These are phyloP conservation scores for Oreochromis mossambicus DNA, from an alignment of 2,797 vertebrate species.

Conservation along the genomic window DNA sequence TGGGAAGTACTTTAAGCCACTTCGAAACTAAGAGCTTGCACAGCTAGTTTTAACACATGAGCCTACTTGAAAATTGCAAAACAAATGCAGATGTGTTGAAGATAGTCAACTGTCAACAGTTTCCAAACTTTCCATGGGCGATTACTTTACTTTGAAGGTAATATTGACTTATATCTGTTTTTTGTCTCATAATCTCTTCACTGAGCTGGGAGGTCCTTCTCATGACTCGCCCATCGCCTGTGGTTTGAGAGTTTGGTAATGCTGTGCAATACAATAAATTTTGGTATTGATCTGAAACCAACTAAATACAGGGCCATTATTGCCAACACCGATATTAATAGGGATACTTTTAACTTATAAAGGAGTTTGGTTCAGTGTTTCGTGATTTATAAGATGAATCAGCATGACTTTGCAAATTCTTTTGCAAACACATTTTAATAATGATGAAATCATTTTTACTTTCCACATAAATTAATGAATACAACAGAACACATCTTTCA, in stretches of 20 bases:
- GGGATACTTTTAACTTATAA: background rate
- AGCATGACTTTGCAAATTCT: background rate
- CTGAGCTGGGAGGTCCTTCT: slow-evolving; percentile 15
- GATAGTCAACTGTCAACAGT: background rate
- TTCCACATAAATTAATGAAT: background rate
- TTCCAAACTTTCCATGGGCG: background rate
- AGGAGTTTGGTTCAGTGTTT: background rate
- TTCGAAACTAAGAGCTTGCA: background rate
- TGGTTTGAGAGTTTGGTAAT: background rate
- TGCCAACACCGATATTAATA: background rate
- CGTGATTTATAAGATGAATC: background rate
- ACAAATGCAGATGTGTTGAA: background rate
- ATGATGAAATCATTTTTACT: background rate
- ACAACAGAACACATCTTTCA: background rate
- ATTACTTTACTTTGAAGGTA: slow-evolving; percentile 34
- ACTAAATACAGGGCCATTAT: background rate
- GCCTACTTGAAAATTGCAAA: background rate
- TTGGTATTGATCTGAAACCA: background rate
- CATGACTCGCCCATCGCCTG: background rate
- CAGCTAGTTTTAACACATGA: background rate
- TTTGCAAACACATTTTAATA: background rate
- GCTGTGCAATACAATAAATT: background rate
- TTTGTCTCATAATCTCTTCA: background rate
- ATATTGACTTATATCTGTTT: background rate
- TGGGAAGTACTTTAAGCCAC: background rate